Base-by-base conservation (phyloP, 2,797 vertebrate species). In the Pseudochirops corinnae region DNA sequence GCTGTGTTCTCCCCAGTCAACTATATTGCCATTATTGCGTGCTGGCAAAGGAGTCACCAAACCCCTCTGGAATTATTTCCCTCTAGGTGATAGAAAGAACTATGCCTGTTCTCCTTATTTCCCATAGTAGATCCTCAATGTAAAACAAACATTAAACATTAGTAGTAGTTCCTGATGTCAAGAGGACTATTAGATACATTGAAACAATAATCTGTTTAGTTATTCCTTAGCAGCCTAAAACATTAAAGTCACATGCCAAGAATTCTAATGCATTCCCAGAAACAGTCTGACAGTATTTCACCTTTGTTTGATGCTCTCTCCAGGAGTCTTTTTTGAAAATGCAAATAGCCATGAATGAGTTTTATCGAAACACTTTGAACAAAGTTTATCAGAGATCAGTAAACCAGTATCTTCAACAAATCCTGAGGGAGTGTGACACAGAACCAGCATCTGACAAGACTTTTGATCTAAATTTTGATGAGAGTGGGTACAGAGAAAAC, bases 191-290 rank as follows among this genome's bases (percentile, higher is more conserved):
- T 55, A 93, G 46, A 87, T 12, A 39, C 26, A 90, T 60, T 93
- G 92, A 29, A 33, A 55, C 33, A 90, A 95, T 90, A 95, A 56
- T 56, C n/a, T 82, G 18, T 46, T 82, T 39, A 91, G 5, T 16
- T 29, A 16, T 82, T 7, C 2, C 93, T 12, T 60, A 55, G 62
- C 33, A 16, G 12, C 0, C 94, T 93, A 93, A 82, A 0, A 9
- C 50, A 74, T 33, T 82, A 55, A 93, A 31, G 50, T 93, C 4
- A 26, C 39, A 94, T 91, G 55, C 7, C 14, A 6, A 46, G 57
- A 56, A 58, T 58, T 94, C 93, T 90, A 91, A 74, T 26, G 55
- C 87, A 29, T 50, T 26, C 67, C 82, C 39, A 90, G 21, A 93
- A 50, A 56, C 74, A 82, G 39, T 10, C 92, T 91, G 46, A 46